Conservation (phyloP, 2,113 vertebrate genomes). For the Aptenodytes forsteri region DNA sequence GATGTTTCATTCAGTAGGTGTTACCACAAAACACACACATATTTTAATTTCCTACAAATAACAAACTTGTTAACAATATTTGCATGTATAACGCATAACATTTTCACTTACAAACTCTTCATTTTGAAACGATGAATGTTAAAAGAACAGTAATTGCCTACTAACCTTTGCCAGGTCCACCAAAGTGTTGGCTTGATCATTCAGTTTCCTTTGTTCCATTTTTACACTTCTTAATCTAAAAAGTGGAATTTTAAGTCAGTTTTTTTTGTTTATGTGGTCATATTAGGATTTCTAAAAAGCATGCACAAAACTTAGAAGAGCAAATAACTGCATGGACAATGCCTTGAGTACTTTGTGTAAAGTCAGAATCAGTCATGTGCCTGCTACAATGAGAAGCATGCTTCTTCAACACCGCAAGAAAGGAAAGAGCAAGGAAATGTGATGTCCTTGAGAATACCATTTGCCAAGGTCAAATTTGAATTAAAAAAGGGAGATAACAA, state of each 20-base stretch:
- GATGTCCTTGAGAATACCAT: constrained; percentile 73
- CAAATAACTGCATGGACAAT: constrained; percentile 83
- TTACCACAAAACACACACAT: neutral
- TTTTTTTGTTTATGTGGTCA: neutral
- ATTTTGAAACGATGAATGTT: neutral
- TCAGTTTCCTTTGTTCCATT: constrained; percentile 99
- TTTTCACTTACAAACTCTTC: neutral
- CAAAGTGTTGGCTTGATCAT: constrained; percentile 99
- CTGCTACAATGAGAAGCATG: constrained; percentile 85
- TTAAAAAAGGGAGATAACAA: constrained; percentile 67
- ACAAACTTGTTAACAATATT: neutral
- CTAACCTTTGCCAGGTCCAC: constrained; percentile 99
- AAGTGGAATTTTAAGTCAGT: constrained; percentile 84
- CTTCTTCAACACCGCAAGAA: constrained; percentile 82
- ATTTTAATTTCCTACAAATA: neutral
- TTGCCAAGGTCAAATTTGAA: constrained; percentile 69
- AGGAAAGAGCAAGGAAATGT: constrained; percentile 78
- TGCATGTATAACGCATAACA: neutral
- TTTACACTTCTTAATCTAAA: constrained; percentile 99
- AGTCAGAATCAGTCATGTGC: constrained; percentile 73
- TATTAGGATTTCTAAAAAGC: constrained; percentile 56
- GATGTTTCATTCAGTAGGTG: neutral
- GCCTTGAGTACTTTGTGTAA: constrained; percentile 71
- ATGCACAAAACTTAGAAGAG: constrained; percentile 86
- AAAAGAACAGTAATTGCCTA: neutral